Base-by-base conservation (phyloP, 2,888 invertebrate species). In the Athalia rosae region DNA sequence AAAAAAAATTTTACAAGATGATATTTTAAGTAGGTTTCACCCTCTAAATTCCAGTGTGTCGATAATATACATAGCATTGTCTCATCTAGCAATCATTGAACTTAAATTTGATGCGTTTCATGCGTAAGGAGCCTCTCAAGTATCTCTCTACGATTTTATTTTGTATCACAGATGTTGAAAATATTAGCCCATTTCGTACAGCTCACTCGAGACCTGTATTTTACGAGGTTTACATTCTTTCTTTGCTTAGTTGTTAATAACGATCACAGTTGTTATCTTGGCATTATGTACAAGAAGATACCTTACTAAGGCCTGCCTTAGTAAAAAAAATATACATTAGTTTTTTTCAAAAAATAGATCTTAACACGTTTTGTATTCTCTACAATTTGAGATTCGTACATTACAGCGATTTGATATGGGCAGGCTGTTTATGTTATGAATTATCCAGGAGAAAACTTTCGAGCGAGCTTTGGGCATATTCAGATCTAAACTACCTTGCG, bases 121-220 rank as follows among this genome's bases (percentile, higher is more conserved):
- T 50, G 79, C 80, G 76, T 64, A 79, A 76, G 77, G 81, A 74
- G 69, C 73, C 53, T 78, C 69, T 63, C 77, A 15, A 64, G 53
- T 71, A 59, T 53, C 50, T 56, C 73, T 73, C 50, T 56, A 71
- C 79, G 77, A 64, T 77, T 77, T 76, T 77, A 77, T 79, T 80
- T 79, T 81, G 79, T 91, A 90, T 91, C 91, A 90, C 91, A 91
- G 90, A 90, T 91, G 90, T 91, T 90, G 90, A 83, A 84, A 85
- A 85, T 87, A 88, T 89, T 89, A 88, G 87, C 87, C 85, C 85
- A 86, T 87, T 84, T 79, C 58, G 62, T 9, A 61, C 43, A 77
- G 77, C 82, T 79, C 79, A 77, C 81, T 79, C 82, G 81, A 73
- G 78, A 77, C 59, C 77, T 78, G 78, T 59, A 77, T 76, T 81